Conservation (phyloP, 2,888 invertebrate genomes). For the Holacanthella duospinosa region DNA sequence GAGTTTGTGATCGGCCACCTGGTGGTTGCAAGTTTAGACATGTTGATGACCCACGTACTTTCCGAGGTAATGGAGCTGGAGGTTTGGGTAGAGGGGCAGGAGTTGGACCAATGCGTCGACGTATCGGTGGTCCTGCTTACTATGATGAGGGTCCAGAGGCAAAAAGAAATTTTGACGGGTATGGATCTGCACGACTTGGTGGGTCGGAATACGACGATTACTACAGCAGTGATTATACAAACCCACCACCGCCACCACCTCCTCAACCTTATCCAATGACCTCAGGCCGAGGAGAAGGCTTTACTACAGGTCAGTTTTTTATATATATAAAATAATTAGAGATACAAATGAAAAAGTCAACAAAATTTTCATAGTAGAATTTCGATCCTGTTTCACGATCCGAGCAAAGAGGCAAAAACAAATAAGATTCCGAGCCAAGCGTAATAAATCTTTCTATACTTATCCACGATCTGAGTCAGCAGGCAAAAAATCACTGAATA, state of each 20-base stretch:
- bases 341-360: no score
- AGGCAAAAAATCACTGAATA: no score
- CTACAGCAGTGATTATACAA: slow-evolving; percentile 8
- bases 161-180: slow-evolving; percentile 12
- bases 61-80: not conserved
- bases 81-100: not conserved
- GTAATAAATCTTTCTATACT: no score
- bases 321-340: no score
- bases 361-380: no score
- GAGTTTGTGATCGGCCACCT: slow-evolving; percentile 29
- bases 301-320: no score
- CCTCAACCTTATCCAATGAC: slow-evolving; percentile 13
- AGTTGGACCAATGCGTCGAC: not conserved
- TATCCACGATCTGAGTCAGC: no score
- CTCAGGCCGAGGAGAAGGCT: not conserved
- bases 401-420: no score
- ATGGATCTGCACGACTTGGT: not conserved
- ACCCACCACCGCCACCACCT: slow-evolving; percentile 16
- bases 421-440: no score
- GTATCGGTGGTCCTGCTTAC: slow-evolving; percentile 13
- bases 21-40: slow-evolving; percentile 45
- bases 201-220: slow-evolving; percentile 21
- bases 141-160: slow-evolving; percentile 19
- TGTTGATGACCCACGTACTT: slow-evolving; percentile 22
- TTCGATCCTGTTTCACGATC: no score